phyloP scores from a whole-genome alignment of 2,888 invertebrate genomes.

The Cryptocheilus praepositus region DNA sequence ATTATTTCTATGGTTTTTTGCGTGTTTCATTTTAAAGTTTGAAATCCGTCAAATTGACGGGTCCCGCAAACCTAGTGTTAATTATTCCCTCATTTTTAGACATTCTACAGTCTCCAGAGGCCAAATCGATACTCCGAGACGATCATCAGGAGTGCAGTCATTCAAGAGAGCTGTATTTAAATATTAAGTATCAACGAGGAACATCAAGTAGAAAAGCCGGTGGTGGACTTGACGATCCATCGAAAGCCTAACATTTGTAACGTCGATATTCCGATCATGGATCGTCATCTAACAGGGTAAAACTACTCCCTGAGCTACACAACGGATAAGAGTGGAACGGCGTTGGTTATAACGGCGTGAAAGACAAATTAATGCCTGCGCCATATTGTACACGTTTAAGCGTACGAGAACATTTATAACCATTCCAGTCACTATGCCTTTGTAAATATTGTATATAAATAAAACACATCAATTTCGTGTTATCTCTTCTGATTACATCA shows the following conservation, averaged over 20 bases:
- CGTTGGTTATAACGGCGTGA: background rate
- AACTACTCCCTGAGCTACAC: slow-evolving; percentile 8
- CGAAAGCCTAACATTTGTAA: slow-evolving; percentile 18
- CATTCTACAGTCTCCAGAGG: slow-evolving; percentile 69
- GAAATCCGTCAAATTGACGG: too few species aligned
- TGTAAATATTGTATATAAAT: slow-evolving; percentile 73
- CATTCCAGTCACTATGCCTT: slow-evolving; percentile 62
- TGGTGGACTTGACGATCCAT: slow-evolving; percentile 16
- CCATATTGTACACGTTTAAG: slow-evolving; percentile 52
- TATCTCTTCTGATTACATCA: slow-evolving; percentile 16
- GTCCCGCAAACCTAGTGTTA: too few species aligned
- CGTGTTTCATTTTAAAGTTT: too few species aligned
- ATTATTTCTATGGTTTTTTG: too few species aligned
- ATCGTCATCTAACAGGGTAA: slow-evolving; percentile 32
- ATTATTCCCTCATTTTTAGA: slow-evolving; percentile 51
- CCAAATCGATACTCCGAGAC: slow-evolving; percentile 65
- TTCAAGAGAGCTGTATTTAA: slow-evolving; percentile 71
- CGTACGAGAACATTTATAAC: slow-evolving; percentile 65
- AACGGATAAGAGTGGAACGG: background rate
- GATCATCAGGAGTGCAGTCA: slow-evolving; percentile 61
- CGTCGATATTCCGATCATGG: slow-evolving; percentile 15
- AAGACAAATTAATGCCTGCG: slow-evolving; percentile 36
- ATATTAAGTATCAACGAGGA: slow-evolving; percentile 17
- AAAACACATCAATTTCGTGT: slow-evolving; percentile 68
- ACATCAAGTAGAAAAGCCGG: slow-evolving; percentile 20